Evolutionary conservation across 1,140 invertebrate genomes (phyloP).

Genomic region (Drosophila ficusphila): DNA sequence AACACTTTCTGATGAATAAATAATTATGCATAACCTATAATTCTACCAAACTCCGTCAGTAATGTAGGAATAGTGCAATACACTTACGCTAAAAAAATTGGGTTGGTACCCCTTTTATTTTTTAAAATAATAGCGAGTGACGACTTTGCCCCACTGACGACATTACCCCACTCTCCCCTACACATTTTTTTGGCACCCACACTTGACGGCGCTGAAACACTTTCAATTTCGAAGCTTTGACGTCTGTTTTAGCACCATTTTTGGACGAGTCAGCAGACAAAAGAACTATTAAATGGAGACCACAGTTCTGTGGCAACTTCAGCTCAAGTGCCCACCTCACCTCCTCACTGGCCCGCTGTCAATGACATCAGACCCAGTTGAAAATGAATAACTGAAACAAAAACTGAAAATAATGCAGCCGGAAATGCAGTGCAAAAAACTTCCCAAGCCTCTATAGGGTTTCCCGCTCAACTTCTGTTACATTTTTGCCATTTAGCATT

Average conservation of each 20-base stretch:
- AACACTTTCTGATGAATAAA: too few relatives aligned
- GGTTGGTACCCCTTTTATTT: too few relatives aligned
- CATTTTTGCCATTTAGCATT: slow-evolving; percentile 59
- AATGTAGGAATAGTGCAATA: too few relatives aligned
- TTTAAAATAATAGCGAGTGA: too few relatives aligned
- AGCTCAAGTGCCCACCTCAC: slow-evolving; percentile 9
- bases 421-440: slow-evolving; percentile 65
- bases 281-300: slow-evolving; percentile 65
- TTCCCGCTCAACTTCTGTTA: slow-evolving; percentile 72
- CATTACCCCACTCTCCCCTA: too few relatives aligned
- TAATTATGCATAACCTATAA: too few relatives aligned
- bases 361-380: slow-evolving; percentile 60
- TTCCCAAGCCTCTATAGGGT: slow-evolving; percentile 57
- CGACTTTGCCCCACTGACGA: too few relatives aligned
- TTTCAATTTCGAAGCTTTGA: slow-evolving; percentile 49
- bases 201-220: slow-evolving; percentile 38
- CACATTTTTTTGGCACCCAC: slow-evolving; percentile 51
- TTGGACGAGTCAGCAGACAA: slow-evolving; percentile 70
- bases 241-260: slow-evolving; percentile 68
- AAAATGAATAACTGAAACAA: slow-evolving; percentile 28
- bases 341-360: slow-evolving; percentile 46
- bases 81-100: too few relatives aligned
- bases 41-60: too few relatives aligned
- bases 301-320: slow-evolving; percentile 38
- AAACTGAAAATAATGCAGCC: slow-evolving; percentile 50